A percentile compares a stretch with the other conserved stretches of the same genome.
phyloP scores from a whole-genome alignment of 2,888 invertebrate genomes.

The Eustalomyia histrio region DNA sequence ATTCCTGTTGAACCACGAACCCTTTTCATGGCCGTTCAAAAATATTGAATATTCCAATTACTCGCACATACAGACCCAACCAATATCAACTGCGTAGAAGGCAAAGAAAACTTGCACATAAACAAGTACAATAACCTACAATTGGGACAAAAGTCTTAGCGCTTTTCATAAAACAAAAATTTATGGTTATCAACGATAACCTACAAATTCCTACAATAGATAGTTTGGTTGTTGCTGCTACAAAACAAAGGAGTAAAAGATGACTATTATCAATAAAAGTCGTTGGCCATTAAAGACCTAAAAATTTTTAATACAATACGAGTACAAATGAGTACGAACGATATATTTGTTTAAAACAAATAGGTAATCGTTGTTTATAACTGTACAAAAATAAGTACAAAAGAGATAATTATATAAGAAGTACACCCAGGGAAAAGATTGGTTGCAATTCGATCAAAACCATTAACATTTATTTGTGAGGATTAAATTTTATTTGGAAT shows the following conservation, averaged over 20 bases:
- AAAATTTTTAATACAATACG: not conserved
- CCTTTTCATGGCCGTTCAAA: no score
- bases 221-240: constrained; percentile 25
- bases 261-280: constrained; percentile 63
- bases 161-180: constrained; percentile 64
- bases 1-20: no score
- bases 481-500: no score
- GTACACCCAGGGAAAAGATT: no score
- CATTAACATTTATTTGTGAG: no score
- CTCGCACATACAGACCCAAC: no score
- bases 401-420: no score
- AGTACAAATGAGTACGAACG: not conserved
- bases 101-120: not conserved
- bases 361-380: constrained; percentile 45
- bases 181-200: constrained; percentile 64
- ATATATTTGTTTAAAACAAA: constrained; percentile 37
- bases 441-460: no score
- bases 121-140: constrained; percentile 53
- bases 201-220: constrained; percentile 48
- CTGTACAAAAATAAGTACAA: not conserved
- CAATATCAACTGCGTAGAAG: not conserved
- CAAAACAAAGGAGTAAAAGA: constrained; percentile 52
- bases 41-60: no score
- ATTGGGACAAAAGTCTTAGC: constrained; percentile 61
- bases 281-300: constrained; percentile 59